A percentile compares a stretch with the other conserved stretches of the same genome.
Conservation (phyloP, 2,797 vertebrate genomes). For the Lindbergichthys nudifrons region DNA sequence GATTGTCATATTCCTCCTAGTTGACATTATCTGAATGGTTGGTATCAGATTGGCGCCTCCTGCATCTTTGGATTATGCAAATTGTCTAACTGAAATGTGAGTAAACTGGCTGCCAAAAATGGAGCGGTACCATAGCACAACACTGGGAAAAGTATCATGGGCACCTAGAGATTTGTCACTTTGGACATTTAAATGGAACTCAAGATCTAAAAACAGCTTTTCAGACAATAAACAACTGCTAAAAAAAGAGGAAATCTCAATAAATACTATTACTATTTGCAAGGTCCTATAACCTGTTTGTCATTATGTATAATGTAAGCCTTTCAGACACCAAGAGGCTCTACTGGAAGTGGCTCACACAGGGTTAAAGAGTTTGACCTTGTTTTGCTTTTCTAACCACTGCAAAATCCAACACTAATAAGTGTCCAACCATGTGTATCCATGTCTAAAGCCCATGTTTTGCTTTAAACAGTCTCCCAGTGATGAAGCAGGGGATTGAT, state of each 20-base stretch:
- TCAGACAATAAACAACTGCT: not conserved
- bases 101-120: not conserved
- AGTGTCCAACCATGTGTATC: not conserved
- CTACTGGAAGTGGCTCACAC: not conserved
- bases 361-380: slow-evolving; percentile 10
- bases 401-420: not conserved
- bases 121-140: not conserved
- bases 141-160: not conserved
- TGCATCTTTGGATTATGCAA: slow-evolving; percentile 17
- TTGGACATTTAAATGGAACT: not conserved
- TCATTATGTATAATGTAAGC: not conserved
- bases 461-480: not conserved
- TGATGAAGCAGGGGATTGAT: not conserved
- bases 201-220: not conserved
- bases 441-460: slow-evolving; percentile 4
- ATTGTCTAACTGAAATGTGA: slow-evolving; percentile 10
- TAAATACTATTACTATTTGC: not conserved
- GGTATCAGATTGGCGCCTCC: slow-evolving; percentile 2
- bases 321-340: not conserved
- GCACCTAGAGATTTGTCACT: not conserved
- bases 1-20: slow-evolving; percentile 1
- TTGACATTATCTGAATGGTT: slow-evolving; percentile 3
- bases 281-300: no score
- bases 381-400: not conserved
- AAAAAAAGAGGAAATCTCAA: not conserved